These are phyloP conservation scores for Poeciliopsis infans DNA, from an alignment of 2,797 vertebrate genomes.

Conservation along the genomic window DNA sequence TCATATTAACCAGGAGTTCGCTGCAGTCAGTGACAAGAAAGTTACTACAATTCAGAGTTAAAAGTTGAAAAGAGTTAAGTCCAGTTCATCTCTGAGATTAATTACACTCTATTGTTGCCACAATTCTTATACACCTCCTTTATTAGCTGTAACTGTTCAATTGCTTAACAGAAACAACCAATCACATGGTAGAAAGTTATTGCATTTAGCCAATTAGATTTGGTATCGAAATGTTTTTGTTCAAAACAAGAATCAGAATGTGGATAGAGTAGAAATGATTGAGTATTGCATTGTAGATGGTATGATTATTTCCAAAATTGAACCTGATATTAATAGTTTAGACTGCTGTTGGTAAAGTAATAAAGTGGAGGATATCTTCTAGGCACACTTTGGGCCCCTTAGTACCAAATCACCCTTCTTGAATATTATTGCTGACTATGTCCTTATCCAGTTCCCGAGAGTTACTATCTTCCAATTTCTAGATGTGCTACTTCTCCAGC, in stretches of 20 bases:
- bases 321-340: neutral
- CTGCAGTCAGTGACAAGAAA: neutral
- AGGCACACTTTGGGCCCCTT: neutral
- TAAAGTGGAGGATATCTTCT: neutral
- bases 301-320: neutral
- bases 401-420: neutral
- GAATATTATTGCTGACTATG: neutral
- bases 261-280: neutral
- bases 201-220: neutral
- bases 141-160: neutral
- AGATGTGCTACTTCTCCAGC: neutral
- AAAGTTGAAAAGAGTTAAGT: neutral
- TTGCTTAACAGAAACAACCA: neutral
- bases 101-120: neutral
- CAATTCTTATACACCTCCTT: neutral
- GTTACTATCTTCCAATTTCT: neutral
- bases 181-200: neutral
- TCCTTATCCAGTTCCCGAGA: neutral
- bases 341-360: neutral
- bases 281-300: neutral
- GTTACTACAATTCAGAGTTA: neutral
- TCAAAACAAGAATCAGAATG: neutral
- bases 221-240: neutral
- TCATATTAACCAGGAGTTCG: conserved; percentile 16
- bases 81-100: neutral